Evolutionary conservation across 2,113 vertebrate species (phyloP).

Genomic region (Perca schrenkii): DNA sequence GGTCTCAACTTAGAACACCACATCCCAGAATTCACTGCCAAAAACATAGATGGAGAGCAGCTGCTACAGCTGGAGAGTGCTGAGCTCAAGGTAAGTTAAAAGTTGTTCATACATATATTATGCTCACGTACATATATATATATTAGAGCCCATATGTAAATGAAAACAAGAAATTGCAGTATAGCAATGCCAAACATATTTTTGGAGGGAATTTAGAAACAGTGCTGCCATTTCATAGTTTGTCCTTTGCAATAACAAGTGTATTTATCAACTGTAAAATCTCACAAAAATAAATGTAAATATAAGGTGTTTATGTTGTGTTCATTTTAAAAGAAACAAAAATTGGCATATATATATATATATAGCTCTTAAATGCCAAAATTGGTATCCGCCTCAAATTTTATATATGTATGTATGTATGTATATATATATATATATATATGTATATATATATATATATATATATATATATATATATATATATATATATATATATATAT

Average conservation of each 20-base stretch:
- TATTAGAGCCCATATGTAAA: background rate
- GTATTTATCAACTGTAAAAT: background rate
- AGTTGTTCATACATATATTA: background rate
- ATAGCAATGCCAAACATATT: background rate
- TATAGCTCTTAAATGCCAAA: too few species aligned
- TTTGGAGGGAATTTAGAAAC: background rate
- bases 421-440: too few species aligned
- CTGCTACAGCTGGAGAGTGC: slow-evolving; percentile 92
- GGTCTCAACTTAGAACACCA: slow-evolving; percentile 93
- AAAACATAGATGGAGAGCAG: slow-evolving; percentile 91
- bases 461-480: too few species aligned
- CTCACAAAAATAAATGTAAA: background rate
- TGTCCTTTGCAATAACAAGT: background rate
- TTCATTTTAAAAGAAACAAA: background rate
- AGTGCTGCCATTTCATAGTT: background rate
- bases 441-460: too few species aligned
- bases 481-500: too few species aligned
- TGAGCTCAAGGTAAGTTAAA: slow-evolving; percentile 90
- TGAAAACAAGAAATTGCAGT: too few species aligned
- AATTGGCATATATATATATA: too few species aligned
- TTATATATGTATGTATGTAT: too few species aligned
- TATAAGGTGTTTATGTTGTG: background rate
- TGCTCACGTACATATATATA: background rate
- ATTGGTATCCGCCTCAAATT: too few species aligned
- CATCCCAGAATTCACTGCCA: slow-evolving; percentile 93